phyloP scores from a whole-genome alignment of 2,888 invertebrate genomes.

The Parelbella ahira region DNA sequence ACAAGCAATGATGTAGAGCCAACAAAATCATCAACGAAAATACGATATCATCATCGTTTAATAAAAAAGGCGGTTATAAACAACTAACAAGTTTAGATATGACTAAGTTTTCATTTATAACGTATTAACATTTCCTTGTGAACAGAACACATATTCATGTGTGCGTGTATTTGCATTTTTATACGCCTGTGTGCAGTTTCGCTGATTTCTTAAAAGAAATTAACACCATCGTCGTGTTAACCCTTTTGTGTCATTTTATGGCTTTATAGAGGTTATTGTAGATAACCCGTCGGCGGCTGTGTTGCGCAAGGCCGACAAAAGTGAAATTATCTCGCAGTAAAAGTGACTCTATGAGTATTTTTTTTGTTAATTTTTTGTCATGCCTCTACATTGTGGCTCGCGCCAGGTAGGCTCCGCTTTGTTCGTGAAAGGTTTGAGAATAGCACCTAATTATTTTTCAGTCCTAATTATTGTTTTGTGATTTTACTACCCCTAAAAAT shows the following conservation, averaged over 20 bases:
- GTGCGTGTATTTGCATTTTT: conserved; percentile 6
- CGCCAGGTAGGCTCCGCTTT: conserved; percentile 20
- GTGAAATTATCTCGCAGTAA: conserved; percentile 68
- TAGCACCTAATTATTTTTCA: conserved; percentile 18
- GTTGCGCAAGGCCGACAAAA: conserved; percentile 73
- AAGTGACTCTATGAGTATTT: conserved; percentile 43
- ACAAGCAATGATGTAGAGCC: too few relatives aligned
- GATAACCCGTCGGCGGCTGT: conserved; percentile 37
- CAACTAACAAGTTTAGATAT: conserved; percentile 11
- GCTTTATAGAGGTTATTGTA: conserved; percentile 53
- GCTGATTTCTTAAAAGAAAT: conserved; percentile 50
- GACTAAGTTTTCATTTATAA: conserved; percentile 8
- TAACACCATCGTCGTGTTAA: conserved; percentile 69
- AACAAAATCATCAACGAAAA: conserved; percentile 1
- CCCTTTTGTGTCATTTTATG: conserved; percentile 67
- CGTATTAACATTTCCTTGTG: conserved; percentile 25
- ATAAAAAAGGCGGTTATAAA: conserved; percentile 5
- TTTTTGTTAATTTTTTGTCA: conserved; percentile 34
- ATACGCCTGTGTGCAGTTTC: conserved; percentile 28
- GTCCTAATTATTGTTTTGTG: conserved; percentile 4
- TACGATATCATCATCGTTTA: conserved; percentile 13
- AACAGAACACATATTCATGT: neutral
- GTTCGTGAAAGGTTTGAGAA: conserved; percentile 20
- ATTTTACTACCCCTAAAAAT: too few relatives aligned
- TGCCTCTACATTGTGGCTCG: conserved; percentile 12